Base-by-base conservation (phyloP, 1,140 invertebrate genomes). In the Dolichoris vasculosae region DNA sequence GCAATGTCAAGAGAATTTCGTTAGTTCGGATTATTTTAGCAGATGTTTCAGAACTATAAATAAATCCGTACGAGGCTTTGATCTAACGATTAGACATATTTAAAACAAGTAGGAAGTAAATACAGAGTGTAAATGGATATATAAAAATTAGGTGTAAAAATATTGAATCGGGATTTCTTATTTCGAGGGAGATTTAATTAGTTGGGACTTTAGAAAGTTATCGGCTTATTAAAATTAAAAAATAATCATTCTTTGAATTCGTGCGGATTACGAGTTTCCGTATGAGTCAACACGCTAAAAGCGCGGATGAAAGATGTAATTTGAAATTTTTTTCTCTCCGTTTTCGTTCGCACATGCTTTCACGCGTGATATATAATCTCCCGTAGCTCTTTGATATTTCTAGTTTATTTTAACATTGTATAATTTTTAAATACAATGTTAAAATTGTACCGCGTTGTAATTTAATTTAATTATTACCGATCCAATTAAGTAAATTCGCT, bases 101-200 rank as follows among this genome's bases (percentile, higher is more conserved):
- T n/a, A n/a, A n/a, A n/a, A n/a, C n/a, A n/a, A n/a, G n/a, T n/a
- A n/a, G n/a, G n/a, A n/a, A n/a, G n/a, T n/a, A n/a, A n/a, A n/a
- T n/a, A n/a, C n/a, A n/a, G n/a, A n/a, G n/a, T n/a, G n/a, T n/a
- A n/a, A n/a, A n/a, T n/a, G n/a, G n/a, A n/a, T n/a, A n/a, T n/a
- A n/a, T 55, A 15, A 55, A 7, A 17, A 20, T 17, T 15, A 17
- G 9, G 51, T 17, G 17, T 55, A 30, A 7, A 30, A 64, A 13
- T 30, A 64, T 30, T 4, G n/a, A 81, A 81, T 80, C 71, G 51
- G 71, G 26, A 71, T 73, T 80, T 81, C 15, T 40, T 51, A 82
- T 75, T 77, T 64, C 30, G 0, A 43, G 48, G 40, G 13, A 15
- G 55, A 85, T 85, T 85, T 85, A 81, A 85, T 82, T 82, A 84